Evolutionary conservation across 2,113 vertebrate species (phyloP), one percentile per base, ranked within the genome.

Genomic region (Elgaria multicarinata): DNA sequence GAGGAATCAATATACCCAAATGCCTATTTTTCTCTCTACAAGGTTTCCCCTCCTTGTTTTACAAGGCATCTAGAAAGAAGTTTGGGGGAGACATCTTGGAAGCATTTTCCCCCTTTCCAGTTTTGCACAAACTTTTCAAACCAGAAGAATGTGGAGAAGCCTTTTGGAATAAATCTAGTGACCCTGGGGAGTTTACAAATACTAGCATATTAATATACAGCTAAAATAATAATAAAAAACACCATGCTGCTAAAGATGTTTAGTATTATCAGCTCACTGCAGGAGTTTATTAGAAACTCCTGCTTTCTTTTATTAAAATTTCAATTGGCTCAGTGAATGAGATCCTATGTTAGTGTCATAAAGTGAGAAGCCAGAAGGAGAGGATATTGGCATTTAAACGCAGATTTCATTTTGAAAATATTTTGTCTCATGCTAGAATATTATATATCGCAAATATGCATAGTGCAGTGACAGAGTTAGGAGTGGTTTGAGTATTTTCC

Each of bases 231-330:
- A 98, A 98, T 98, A 98, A 98, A 98, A 97, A 97, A 90, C 96
- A 97, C 96, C 97, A 98, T 97, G 97, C 97, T 98, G 97, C 96
- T 98, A 97, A 97, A 97, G 97, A 97, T 97, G 97, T 97, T 97
- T 96, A 96, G 97, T 97, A 97, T 97, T 98, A 98, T 97, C 97
- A 90, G 92, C 95, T 97, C 97, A 31, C 97, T 95, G 97, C 97
- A 44, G 97, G 97, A 98, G 97, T 98, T 98, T 98, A 98, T 98
- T 98, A 98, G 97, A 98, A 98, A 97, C 97, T 97, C 97, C 97
- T 97, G 97, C 97, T 98, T 98, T 97, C 97, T 98, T 98, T 98
- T 98, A 98, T 98, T 98, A 98, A 98, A 98, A 98, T 98, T 98
- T 98, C 97, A 97, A 97, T 97, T 98, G 97, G 97, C 97, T 98